Evolutionary conservation across 2,888 invertebrate genomes (phyloP).

Genomic region (Panzeria rudis): DNA sequence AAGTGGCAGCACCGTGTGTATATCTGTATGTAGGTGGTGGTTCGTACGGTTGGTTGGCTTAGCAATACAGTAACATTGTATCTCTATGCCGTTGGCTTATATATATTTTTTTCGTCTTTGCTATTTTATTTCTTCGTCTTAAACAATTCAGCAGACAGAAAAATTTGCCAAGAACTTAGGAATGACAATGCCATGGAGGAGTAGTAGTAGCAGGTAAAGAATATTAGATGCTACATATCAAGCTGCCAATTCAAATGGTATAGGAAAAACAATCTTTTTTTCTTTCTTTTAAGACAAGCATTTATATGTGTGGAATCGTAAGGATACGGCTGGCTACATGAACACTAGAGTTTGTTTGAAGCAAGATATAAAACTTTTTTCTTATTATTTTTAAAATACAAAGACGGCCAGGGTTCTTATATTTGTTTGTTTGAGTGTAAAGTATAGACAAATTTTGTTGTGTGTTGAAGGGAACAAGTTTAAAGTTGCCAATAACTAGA

Average conservation of each 20-base stretch:
- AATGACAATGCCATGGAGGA: slow-evolving; percentile 35
- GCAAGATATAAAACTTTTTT: slow-evolving; percentile 25
- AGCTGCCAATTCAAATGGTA: slow-evolving; percentile 64
- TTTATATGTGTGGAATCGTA: slow-evolving; percentile 9
- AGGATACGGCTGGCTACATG: slow-evolving; percentile 30
- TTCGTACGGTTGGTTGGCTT: slow-evolving; percentile 45
- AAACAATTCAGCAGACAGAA: slow-evolving; percentile 65
- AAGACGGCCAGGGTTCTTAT: slow-evolving; percentile 46
- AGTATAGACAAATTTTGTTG: not conserved
- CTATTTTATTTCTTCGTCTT: slow-evolving; percentile 48
- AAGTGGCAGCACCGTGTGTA: not conserved
- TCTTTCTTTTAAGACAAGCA: slow-evolving; percentile 9
- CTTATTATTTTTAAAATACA: slow-evolving; percentile 20
- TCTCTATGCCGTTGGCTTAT: slow-evolving; percentile 23
- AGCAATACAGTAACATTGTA: slow-evolving; percentile 55
- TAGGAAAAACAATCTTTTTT: not conserved
- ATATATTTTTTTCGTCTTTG: slow-evolving; percentile 11
- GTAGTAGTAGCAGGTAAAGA: not conserved
- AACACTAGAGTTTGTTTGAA: not conserved
- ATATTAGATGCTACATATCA: slow-evolving; percentile 53
- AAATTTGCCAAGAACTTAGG: slow-evolving; percentile 65
- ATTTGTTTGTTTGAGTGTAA: not conserved
- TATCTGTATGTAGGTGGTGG: not conserved
- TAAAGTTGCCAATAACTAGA: slow-evolving; percentile 22
- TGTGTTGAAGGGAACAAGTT: slow-evolving; percentile 15